A percentile compares a stretch with the other conserved stretches of the same genome.
These are phyloP conservation scores for Talpa occidentalis DNA, from an alignment of 2,113 vertebrate species.

Conservation along the genomic window DNA sequence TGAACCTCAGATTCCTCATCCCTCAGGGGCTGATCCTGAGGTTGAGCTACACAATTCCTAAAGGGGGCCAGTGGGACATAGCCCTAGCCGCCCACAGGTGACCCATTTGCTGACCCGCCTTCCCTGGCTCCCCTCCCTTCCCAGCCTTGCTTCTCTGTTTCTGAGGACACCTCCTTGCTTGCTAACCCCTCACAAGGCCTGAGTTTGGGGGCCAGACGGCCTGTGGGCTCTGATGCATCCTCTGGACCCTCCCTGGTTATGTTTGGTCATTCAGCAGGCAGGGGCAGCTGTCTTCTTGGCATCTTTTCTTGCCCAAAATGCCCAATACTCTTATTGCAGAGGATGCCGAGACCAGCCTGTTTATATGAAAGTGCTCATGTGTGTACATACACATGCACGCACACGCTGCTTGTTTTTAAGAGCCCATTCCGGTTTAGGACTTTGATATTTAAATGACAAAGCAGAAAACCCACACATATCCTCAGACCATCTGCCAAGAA, in stretches of 20 bases:
- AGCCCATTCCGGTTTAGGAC: conserved; percentile 33
- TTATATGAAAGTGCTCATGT: neutral
- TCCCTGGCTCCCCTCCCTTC: neutral
- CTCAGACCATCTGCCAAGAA: neutral
- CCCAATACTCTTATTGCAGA: neutral
- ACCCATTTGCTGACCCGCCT: accelerated
- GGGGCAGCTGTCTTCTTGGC: neutral
- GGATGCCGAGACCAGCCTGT: neutral
- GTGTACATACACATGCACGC: neutral
- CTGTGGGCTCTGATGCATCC: neutral
- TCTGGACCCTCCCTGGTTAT: neutral
- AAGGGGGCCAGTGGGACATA: neutral
- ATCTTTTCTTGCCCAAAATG: neutral
- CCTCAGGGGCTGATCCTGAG: neutral
- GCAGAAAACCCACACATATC: neutral
- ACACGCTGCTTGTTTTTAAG: neutral
- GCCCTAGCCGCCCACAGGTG: neutral
- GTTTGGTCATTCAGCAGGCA: no score
- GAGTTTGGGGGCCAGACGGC: neutral
- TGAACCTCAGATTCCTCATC: no score
- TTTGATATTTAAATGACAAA: conserved; percentile 42
- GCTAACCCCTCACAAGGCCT: no score
- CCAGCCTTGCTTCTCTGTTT: accelerated
- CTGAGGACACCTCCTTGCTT: no score
- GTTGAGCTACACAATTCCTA: neutral